A percentile compares a stretch with the other conserved stretches of the same genome.
These are phyloP conservation scores for Rhagonycha lutea DNA, from an alignment of 2,888 invertebrate species.

Conservation along the genomic window DNA sequence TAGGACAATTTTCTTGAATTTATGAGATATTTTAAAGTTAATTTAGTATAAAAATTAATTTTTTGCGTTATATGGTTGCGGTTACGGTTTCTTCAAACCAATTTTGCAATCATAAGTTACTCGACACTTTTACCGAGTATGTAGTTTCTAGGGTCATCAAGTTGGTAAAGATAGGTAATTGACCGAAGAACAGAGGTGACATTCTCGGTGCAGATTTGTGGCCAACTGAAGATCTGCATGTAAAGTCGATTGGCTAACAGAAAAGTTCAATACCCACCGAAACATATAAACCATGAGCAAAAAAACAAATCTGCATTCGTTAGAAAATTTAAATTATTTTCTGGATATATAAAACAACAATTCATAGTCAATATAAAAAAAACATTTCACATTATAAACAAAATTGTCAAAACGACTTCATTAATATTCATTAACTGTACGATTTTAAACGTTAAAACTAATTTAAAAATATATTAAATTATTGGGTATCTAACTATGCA, in stretches of 20 bases:
- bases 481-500: neutral
- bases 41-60: neutral
- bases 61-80: neutral
- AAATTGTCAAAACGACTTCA: slow-evolving; percentile 3
- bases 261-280: slow-evolving; percentile 1
- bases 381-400: neutral
- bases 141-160: slow-evolving; percentile 23
- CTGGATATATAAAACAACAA: neutral
- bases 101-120: neutral
- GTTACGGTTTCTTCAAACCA: neutral
- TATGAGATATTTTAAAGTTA: neutral
- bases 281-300: neutral
- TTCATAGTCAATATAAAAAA: neutral
- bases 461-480: neutral
- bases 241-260: neutral
- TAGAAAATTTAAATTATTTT: slow-evolving; percentile 5
- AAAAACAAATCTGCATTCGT: neutral
- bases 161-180: slow-evolving; percentile 24
- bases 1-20: neutral
- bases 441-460: neutral
- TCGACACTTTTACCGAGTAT: slow-evolving; percentile 5
- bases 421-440: neutral
- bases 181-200: slow-evolving; percentile 27
- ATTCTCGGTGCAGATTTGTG: slow-evolving; percentile 21
- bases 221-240: slow-evolving; percentile 1